A percentile compares a stretch with the other conserved stretches of the same genome.
phyloP scores from a whole-genome alignment of 2,113 vertebrate species.

The Syngnathus floridae region DNA sequence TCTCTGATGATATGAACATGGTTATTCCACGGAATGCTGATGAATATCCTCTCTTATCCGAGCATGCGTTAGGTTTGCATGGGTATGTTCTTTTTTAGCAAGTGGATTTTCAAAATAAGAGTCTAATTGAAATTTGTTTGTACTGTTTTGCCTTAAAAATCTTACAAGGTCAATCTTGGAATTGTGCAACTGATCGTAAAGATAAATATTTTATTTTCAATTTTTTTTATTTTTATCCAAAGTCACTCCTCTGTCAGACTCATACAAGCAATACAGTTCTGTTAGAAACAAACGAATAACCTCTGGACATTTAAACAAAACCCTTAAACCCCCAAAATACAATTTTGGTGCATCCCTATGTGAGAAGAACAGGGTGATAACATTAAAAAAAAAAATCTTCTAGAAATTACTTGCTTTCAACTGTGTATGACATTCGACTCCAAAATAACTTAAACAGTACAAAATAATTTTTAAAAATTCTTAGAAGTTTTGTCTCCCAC shows the following conservation, averaged over 20 bases:
- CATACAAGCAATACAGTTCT: conserved; percentile 3
- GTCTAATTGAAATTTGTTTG: background rate
- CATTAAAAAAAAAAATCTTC: background rate
- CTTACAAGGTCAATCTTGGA: conserved; percentile 77
- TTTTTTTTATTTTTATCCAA: conserved; percentile 2
- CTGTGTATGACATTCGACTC: background rate
- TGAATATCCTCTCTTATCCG: conserved; percentile 40
- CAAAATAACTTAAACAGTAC: background rate
- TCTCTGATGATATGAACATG: conserved; percentile 47
- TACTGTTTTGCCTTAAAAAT: conserved; percentile 80
- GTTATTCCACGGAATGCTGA: conserved; percentile 71
- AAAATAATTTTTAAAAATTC: too few species aligned
- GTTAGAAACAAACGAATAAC: background rate
- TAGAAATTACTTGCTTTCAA: background rate
- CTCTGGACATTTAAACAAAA: background rate
- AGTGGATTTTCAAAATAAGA: conserved; percentile 34
- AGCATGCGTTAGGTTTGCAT: conserved; percentile 75
- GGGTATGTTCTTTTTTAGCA: conserved; percentile 72
- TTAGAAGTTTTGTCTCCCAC: background rate
- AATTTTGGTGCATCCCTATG: background rate
- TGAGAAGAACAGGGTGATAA: background rate
- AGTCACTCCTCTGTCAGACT: conserved; percentile 33
- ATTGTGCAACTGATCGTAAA: conserved; percentile 78
- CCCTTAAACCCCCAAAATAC: background rate
- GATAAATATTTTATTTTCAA: conserved; percentile 59